These are phyloP conservation scores for Corynorhinus townsendii DNA, from an alignment of 2,113 vertebrate genomes.

Conservation along the genomic window DNA sequence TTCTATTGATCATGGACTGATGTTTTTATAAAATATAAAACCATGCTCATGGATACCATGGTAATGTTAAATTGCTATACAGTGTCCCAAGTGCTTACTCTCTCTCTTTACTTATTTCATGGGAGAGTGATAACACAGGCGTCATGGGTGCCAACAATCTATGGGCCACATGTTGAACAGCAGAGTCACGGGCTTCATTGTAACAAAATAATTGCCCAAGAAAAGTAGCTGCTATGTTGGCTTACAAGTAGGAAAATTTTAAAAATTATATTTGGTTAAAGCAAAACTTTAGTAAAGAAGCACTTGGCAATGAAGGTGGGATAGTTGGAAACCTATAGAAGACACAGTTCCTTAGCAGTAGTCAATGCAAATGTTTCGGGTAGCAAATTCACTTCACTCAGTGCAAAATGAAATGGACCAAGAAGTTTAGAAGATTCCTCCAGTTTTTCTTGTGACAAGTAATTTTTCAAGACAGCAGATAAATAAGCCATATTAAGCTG, in stretches of 20 bases:
- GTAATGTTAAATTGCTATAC: background rate
- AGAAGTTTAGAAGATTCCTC: background rate
- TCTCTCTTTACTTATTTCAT: background rate
- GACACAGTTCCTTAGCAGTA: background rate
- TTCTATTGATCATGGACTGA: background rate
- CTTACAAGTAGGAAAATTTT: background rate
- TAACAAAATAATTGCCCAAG: background rate
- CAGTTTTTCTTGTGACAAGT: background rate
- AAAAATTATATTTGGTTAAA: background rate
- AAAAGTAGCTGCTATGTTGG: background rate
- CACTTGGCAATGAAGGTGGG: background rate
- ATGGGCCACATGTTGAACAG: background rate
- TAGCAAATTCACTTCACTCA: background rate
- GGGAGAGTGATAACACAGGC: background rate
- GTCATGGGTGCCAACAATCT: background rate
- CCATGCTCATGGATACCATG: fast-evolving
- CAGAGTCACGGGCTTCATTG: background rate
- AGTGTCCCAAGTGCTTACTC: background rate
- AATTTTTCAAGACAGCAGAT: background rate
- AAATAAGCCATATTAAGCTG: background rate
- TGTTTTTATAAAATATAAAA: background rate
- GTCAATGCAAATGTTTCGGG: background rate
- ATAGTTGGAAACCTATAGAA: background rate
- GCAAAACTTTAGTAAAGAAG: background rate
- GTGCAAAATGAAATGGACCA: background rate